Evolutionary conservation across 2,113 vertebrate genomes (phyloP).

Genomic region (Urocitellus parryii): DNA sequence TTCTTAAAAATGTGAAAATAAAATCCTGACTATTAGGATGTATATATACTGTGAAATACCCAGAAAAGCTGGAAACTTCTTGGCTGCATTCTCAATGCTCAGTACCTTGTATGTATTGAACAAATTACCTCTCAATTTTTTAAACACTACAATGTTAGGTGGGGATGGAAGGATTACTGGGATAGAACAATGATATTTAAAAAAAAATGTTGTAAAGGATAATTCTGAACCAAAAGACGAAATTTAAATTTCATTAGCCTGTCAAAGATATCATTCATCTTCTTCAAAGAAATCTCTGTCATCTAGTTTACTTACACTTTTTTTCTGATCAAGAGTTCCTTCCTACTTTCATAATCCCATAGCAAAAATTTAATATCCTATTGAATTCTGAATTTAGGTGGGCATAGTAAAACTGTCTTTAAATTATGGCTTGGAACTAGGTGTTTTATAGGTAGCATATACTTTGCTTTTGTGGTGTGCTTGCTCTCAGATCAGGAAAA

Average conservation of each 20-base stretch:
- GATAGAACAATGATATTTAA: background rate
- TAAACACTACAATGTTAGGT: background rate
- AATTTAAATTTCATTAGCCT: conserved; percentile 11
- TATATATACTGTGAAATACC: background rate
- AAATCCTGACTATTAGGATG: background rate
- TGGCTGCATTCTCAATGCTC: background rate
- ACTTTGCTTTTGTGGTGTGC: conserved; percentile 60
- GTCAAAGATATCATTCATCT: conserved; percentile 11
- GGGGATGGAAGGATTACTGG: background rate
- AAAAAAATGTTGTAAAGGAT: background rate
- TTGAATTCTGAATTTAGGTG: conserved; percentile 57
- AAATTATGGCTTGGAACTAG: conserved; percentile 57
- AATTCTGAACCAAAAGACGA: background rate
- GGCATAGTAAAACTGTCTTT: conserved; percentile 60
- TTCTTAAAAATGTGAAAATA: background rate
- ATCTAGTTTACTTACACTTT: background rate
- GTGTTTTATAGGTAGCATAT: conserved; percentile 63
- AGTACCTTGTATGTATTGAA: background rate
- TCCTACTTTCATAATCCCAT: conserved; percentile 40
- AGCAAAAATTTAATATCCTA: conserved; percentile 54
- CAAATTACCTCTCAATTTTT: background rate
- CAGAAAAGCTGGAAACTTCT: accelerated
- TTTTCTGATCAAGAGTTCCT: conserved; percentile 27
- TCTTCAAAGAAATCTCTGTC: background rate
- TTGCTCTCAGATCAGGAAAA: conserved; percentile 49